Percentiles rank a stretch among this genome's conserved stretches.
These are phyloP conservation scores for Oncorhynchus clarkii DNA, from an alignment of 2,113 vertebrate species.

Conservation along the genomic window DNA sequence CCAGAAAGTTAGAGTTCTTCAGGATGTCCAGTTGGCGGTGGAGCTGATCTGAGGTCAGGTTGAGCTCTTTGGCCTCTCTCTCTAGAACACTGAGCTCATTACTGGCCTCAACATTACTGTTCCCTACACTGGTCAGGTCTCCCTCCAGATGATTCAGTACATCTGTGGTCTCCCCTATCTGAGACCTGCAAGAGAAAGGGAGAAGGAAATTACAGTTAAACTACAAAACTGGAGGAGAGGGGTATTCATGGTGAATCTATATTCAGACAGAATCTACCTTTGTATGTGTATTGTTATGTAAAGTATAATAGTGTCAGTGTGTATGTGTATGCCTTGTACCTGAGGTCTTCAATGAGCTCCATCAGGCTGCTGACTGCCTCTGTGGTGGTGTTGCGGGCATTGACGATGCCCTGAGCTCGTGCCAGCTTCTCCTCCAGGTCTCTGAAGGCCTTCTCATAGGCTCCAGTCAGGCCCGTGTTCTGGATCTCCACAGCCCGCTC, in stretches of 20 bases:
- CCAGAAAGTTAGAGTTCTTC: slow-evolving; percentile 95
- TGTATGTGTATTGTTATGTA: too few species aligned
- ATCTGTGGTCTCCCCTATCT: slow-evolving; percentile 85
- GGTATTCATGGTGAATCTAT: too few species aligned
- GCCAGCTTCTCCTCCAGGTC: slow-evolving; percentile 83
- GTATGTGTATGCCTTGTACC: slow-evolving; percentile 64
- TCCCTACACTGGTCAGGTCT: slow-evolving; percentile 84
- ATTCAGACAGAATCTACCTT: too few species aligned
- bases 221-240: too few species aligned
- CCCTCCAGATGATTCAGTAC: slow-evolving; percentile 84
- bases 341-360: slow-evolving; percentile 81
- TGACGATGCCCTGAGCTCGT: slow-evolving; percentile 78
- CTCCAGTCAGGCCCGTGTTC: slow-evolving; percentile 80
- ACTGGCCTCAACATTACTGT: slow-evolving; percentile 88
- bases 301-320: too few species aligned
- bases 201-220: neutral
- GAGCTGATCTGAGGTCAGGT: slow-evolving; percentile 84
- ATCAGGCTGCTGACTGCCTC: slow-evolving; percentile 75
- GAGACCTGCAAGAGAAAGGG: slow-evolving; percentile 65
- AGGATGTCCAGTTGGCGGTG: slow-evolving; percentile 82
- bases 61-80: slow-evolving; percentile 82
- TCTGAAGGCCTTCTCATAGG: slow-evolving; percentile 82
- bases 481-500: slow-evolving; percentile 81
- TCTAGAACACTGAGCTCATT: slow-evolving; percentile 83
- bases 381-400: slow-evolving; percentile 80